Conservation (phyloP, 1,140 invertebrate species). For the Ceratosolen fusciceps region DNA sequence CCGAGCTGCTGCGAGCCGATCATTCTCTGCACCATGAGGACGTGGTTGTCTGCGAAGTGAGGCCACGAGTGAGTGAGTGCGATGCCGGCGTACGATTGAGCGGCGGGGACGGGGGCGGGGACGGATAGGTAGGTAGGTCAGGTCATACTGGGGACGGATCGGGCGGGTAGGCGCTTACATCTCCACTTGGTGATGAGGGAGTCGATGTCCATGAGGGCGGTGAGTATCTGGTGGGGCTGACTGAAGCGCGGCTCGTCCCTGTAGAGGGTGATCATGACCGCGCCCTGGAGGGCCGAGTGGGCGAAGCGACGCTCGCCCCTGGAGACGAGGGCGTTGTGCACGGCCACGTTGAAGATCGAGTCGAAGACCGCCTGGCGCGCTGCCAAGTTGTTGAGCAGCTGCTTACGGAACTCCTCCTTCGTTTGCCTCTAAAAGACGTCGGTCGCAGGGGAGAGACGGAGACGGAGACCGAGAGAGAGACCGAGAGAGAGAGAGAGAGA, state of each 20-base stretch:
- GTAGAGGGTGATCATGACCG: conserved; percentile 98
- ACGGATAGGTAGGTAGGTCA: too few species aligned
- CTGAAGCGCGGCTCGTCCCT: conserved; percentile 96
- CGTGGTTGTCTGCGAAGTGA: conserved; percentile 90
- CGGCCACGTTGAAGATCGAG: conserved; percentile 87
- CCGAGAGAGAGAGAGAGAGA: too few species aligned
- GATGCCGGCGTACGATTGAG: neutral
- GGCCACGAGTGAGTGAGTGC: neutral
- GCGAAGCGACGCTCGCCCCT: conserved; percentile 91
- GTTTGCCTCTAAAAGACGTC: conserved; percentile 57
- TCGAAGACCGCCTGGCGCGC: conserved; percentile 88
- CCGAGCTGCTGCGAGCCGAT: conserved; percentile 96
- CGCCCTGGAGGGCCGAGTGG: conserved; percentile 93
- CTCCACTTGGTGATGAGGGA: conserved; percentile 99
- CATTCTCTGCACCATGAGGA: conserved; percentile 99
- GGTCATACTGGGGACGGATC: too few species aligned
- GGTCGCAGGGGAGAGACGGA: too few species aligned
- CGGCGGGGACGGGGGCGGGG: neutral
- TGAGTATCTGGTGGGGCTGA: conserved; percentile 95
- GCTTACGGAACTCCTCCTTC: conserved; percentile 75
- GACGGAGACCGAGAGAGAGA: neutral
- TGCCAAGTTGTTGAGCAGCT: conserved; percentile 80
- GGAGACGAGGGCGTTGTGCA: conserved; percentile 84
- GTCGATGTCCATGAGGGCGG: conserved; percentile 97
- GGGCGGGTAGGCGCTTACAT: conserved; percentile 80